A percentile compares a stretch with the other conserved stretches of the same genome.
Evolutionary conservation across 2,797 vertebrate genomes (phyloP).

Genomic region (Hippoglossus hippoglossus): DNA sequence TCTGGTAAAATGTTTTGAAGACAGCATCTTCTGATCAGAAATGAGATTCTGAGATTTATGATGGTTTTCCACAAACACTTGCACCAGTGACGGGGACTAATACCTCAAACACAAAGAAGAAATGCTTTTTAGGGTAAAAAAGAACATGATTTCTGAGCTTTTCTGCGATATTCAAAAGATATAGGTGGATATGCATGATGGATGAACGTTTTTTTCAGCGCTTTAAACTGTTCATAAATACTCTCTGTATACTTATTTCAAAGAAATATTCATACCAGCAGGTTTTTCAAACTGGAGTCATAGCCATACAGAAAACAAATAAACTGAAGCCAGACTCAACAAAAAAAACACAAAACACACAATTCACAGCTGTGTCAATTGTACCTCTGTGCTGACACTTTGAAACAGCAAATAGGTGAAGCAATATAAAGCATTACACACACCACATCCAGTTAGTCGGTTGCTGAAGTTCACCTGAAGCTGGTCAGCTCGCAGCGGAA

Average conservation of each 20-base stretch:
- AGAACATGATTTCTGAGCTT: no score
- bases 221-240: not conserved
- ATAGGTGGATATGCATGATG: not conserved
- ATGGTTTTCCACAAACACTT: conserved; percentile 11
- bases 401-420: no score
- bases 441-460: no score
- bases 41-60: conserved; percentile 26
- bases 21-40: conserved; percentile 35
- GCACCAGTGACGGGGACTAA: not conserved
- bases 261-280: not conserved
- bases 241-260: not conserved
- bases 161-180: not conserved
- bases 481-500: no score
- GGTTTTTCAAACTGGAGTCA: not conserved
- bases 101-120: not conserved
- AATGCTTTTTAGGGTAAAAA: not conserved
- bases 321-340: no score
- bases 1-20: conserved; percentile 18
- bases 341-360: no score
- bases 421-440: no score
- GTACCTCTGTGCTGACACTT: no score
- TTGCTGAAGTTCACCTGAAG: no score
- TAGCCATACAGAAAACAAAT: no score
- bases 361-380: no score
- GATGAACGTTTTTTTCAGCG: not conserved